Conservation (phyloP, 2,797 vertebrate genomes). For the Typhlichthys subterraneus region DNA sequence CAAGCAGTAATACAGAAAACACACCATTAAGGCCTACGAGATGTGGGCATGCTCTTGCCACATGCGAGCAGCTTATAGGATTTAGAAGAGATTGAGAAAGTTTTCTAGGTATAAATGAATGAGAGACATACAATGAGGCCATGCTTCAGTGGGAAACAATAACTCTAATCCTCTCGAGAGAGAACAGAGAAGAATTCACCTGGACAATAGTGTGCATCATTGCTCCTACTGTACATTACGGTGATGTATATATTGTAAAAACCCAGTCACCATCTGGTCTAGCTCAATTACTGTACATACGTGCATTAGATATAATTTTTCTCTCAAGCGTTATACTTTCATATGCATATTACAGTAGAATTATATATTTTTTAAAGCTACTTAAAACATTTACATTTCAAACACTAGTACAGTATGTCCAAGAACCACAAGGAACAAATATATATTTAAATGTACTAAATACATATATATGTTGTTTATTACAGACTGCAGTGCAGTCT, state of each 20-base stretch:
- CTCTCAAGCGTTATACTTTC: too few species aligned
- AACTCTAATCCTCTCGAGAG: constrained; percentile 37
- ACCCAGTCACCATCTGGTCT: too few species aligned
- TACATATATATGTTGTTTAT: too few species aligned
- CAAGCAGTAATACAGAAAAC: constrained; percentile 8
- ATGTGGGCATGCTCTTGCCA: constrained; percentile 13
- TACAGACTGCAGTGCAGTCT: background rate
- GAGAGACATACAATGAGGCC: constrained; percentile 35
- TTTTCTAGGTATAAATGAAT: constrained; percentile 39
- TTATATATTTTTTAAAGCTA: too few species aligned
- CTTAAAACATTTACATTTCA: too few species aligned
- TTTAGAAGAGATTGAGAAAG: constrained; percentile 34
- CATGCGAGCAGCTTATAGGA: constrained; percentile 47
- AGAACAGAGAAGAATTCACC: background rate
- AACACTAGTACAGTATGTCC: background rate
- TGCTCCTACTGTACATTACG: too few species aligned
- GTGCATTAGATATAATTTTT: too few species aligned
- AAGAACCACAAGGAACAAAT: constrained; percentile 17
- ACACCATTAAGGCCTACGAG: constrained; percentile 19
- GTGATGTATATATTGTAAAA: too few species aligned
- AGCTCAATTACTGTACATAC: too few species aligned
- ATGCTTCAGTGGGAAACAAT: constrained; percentile 22
- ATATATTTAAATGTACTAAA: constrained; percentile 4
- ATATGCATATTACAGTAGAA: too few species aligned
- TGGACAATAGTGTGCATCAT: too few species aligned